These are phyloP conservation scores for Hipposideros armiger DNA, from an alignment of 2,113 vertebrate species.

Conservation along the genomic window DNA sequence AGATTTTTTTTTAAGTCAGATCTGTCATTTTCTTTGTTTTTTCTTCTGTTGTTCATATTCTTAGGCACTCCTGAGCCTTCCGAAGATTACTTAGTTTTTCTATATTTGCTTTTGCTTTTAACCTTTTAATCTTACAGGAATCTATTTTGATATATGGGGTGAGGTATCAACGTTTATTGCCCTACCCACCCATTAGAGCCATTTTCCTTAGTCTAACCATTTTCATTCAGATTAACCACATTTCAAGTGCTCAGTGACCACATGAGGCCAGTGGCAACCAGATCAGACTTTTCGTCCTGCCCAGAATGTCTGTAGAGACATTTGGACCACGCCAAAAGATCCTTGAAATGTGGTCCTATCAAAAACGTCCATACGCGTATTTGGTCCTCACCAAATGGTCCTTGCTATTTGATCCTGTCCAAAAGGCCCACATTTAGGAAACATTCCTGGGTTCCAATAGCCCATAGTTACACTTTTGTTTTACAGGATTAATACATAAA, in stretches of 20 bases:
- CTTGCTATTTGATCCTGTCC: background rate
- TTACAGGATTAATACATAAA: background rate
- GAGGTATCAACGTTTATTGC: background rate
- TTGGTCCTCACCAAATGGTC: background rate
- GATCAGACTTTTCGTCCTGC: background rate
- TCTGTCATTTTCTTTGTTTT: background rate
- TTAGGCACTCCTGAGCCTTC: background rate
- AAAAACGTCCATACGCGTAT: background rate
- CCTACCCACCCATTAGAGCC: background rate
- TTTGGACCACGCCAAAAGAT: background rate
- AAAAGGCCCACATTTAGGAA: background rate
- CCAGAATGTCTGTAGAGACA: background rate
- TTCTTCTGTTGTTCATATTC: background rate
- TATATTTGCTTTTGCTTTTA: background rate
- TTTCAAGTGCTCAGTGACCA: background rate
- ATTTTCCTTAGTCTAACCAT: too few species aligned
- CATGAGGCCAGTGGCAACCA: background rate
- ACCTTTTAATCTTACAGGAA: background rate
- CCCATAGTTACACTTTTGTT: background rate
- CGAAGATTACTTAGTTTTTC: background rate
- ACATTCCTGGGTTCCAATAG: background rate
- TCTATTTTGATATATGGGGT: background rate
- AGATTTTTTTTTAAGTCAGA: background rate
- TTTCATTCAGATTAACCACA: fast-evolving
- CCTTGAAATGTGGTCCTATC: background rate